Base-by-base conservation (phyloP, 2,888 invertebrate species). In the Alloscopus bannaensis region DNA sequence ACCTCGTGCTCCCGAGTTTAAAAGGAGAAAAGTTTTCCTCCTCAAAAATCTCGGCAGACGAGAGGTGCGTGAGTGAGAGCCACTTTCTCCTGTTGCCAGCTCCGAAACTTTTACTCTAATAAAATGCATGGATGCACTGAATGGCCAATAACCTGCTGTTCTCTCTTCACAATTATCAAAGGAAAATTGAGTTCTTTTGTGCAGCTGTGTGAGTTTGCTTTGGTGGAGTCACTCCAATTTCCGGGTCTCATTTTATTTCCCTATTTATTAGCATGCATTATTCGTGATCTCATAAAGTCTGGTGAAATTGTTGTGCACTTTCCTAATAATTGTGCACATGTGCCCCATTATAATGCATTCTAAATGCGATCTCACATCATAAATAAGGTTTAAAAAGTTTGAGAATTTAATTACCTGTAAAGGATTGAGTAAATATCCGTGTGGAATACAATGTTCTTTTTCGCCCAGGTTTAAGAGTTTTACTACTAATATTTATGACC, bases 121-220 rank as follows among this genome's bases (percentile, higher is more conserved):
- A 50, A 50, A 50, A 50, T 50, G 50, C 50, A 50, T 50, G 50
- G 22, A 50, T 50, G 50, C 50, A 18, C 26, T 20, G 20, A 26
- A 26, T 55, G 26, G 55, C 16, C 55, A 24, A 55, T 55, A 55
- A 18, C 22, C 11, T 55, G 28, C 11, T 55, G 3, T 55, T 1
- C 26, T 26, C 55, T 26, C 16, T 3, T 55, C 3, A 26, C 55
- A 24, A 26, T 26, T 55, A 55, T 26, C 24, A 24, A n/a, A 55
- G 22, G 55, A 55, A 55, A 55, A 55, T 55, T 55, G 55, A 55
- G 55, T 55, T 55, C 55, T 55, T 55, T 55, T n/a, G n/a, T n/a
- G n/a, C n/a, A n/a, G n/a, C n/a, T n/a, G n/a, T n/a, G n/a, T n/a
- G n/a, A n/a, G n/a, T n/a, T n/a, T n/a, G n/a, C n/a, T n/a, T 42